Evolutionary conservation across 2,888 invertebrate genomes (phyloP).

Genomic region (Macaria notata): DNA sequence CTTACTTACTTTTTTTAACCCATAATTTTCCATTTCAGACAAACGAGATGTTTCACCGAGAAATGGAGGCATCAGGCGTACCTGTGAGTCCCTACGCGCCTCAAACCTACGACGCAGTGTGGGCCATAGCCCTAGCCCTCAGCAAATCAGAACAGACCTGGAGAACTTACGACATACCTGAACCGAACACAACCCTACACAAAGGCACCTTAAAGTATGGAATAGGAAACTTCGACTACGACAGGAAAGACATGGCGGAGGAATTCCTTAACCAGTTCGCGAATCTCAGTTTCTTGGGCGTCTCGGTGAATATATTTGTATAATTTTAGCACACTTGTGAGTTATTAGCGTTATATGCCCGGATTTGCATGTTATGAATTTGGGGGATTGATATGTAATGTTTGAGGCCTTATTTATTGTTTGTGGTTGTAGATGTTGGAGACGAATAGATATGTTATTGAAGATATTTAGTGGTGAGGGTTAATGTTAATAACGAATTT

Average conservation of each 20-base stretch:
- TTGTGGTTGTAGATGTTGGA: too few species aligned
- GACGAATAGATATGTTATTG: too few species aligned
- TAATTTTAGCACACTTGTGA: slow-evolving; percentile 8
- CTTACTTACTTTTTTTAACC: too few species aligned
- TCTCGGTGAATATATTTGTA: slow-evolving; percentile 86
- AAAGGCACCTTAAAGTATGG: slow-evolving; percentile 43
- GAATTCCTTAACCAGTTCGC: slow-evolving; percentile 88
- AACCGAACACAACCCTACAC: slow-evolving; percentile 43
- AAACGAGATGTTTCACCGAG: slow-evolving; percentile 83
- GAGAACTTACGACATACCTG: slow-evolving; percentile 54
- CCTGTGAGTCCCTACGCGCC: slow-evolving; percentile 86
- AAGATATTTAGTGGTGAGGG: too few species aligned
- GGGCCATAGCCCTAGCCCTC: slow-evolving; percentile 92
- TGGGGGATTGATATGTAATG: slow-evolving; percentile 4
- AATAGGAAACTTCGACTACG: slow-evolving; percentile 87
- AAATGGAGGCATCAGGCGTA: slow-evolving; percentile 79
- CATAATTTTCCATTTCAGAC: slow-evolving; percentile 69
- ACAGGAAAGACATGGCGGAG: slow-evolving; percentile 87
- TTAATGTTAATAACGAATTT: too few species aligned
- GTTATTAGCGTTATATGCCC: slow-evolving; percentile 8
- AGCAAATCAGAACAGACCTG: slow-evolving; percentile 84
- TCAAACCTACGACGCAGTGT: slow-evolving; percentile 94
- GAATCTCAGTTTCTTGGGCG: slow-evolving; percentile 89
- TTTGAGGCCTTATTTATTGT: too few species aligned
- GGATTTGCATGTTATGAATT: slow-evolving; percentile 29